Evolutionary conservation across 2,797 vertebrate species (phyloP).

Genomic region (Nothura maculosa): DNA sequence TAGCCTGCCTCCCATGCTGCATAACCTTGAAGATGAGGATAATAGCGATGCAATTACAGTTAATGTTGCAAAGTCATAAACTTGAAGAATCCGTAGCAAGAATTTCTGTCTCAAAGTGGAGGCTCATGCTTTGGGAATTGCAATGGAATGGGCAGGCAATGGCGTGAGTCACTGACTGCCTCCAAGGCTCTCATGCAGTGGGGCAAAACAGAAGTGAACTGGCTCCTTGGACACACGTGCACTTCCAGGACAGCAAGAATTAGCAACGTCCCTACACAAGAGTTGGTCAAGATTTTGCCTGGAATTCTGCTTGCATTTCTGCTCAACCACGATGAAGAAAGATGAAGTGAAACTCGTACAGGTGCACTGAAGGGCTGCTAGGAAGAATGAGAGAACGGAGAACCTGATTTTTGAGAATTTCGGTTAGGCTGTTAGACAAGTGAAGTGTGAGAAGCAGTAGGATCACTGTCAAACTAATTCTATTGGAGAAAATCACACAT

Average conservation of each 20-base stretch:
- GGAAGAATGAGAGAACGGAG: not conserved
- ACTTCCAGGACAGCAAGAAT: not conserved
- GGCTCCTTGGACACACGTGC: not conserved
- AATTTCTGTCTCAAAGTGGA: not conserved
- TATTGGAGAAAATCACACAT: not conserved
- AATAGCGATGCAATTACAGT: not conserved
- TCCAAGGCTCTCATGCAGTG: not conserved
- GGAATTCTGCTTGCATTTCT: not conserved
- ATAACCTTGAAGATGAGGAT: not conserved
- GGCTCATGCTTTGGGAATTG: not conserved
- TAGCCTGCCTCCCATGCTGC: not conserved
- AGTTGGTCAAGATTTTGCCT: not conserved
- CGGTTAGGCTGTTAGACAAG: not conserved
- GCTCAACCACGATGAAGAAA: not conserved
- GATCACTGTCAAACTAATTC: not conserved
- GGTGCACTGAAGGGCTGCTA: not conserved
- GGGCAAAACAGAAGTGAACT: not conserved
- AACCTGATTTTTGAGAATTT: not conserved
- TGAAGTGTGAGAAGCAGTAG: not conserved
- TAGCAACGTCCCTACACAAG: not conserved
- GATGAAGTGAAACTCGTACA: not conserved
- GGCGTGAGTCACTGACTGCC: not conserved
- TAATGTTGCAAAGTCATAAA: not conserved
- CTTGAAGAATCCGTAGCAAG: not conserved
- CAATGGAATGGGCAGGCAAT: not conserved